These are phyloP conservation scores for Prenolepis imparis DNA, from an alignment of 2,888 invertebrate species.

Conservation along the genomic window DNA sequence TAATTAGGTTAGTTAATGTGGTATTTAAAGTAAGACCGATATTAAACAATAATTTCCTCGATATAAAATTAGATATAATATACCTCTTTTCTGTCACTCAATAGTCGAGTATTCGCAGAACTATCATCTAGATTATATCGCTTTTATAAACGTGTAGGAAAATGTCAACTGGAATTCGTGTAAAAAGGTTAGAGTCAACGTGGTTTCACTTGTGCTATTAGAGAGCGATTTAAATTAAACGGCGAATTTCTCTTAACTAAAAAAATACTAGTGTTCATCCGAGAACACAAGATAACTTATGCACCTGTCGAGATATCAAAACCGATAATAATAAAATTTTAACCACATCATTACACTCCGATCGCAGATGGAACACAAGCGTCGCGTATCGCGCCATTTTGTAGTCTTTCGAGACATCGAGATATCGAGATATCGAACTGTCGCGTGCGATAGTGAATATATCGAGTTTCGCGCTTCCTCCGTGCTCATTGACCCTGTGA, in stretches of 20 bases:
- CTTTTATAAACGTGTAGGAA: conserved; percentile 1
- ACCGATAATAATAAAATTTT: neutral
- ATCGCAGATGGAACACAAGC: neutral
- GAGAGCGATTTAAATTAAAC: neutral
- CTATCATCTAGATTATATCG: neutral
- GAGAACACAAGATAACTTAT: neutral
- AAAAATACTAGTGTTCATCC: neutral
- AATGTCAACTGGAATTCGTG: neutral
- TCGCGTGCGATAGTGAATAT: no score
- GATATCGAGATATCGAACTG: neutral
- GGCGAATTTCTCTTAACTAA: neutral
- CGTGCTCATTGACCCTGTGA: no score
- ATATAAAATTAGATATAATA: neutral
- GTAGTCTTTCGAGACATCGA: neutral
- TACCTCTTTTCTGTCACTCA: neutral
- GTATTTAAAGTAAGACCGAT: neutral
- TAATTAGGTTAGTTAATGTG: neutral
- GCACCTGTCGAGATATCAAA: neutral
- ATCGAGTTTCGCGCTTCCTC: no score
- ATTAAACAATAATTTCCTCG: neutral
- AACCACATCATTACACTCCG: neutral
- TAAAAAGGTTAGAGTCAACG: conserved; percentile 7
- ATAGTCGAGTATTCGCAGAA: neutral
- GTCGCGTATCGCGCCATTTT: conserved; percentile 13
- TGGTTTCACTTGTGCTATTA: neutral